Conservation (phyloP, 92 coral and sea anemone genomes). For the Galaxea fascicularis region DNA sequence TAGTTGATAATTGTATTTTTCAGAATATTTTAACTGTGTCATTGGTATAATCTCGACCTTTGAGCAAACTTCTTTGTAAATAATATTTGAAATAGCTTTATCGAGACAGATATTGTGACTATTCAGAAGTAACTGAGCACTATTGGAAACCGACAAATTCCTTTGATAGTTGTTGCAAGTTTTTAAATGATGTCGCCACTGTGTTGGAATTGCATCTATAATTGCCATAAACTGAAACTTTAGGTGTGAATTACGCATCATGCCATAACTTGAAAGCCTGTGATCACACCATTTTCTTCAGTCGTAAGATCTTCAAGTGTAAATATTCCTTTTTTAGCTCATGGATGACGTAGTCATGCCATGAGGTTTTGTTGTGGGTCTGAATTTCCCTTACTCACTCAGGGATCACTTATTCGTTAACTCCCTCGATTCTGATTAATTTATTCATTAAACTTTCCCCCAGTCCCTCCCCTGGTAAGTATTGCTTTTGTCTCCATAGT, state of each 20-base stretch:
- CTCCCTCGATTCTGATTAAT: too few species aligned
- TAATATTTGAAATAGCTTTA: too few species aligned
- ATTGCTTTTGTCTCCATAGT: too few species aligned
- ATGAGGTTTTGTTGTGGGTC: too few species aligned
- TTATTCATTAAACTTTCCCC: too few species aligned
- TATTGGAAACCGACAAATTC: too few species aligned
- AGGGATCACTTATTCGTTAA: too few species aligned
- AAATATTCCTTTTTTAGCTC: conserved; percentile 11
- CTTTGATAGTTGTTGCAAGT: conserved; percentile 9
- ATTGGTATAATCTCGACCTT: conserved; percentile 20
- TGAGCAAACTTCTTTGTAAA: too few species aligned
- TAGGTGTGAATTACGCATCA: conserved; percentile 6
- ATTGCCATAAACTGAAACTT: conserved; percentile 23
- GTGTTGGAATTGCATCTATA: conserved; percentile 13
- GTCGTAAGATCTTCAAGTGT: conserved; percentile 24
- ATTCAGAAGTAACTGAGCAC: conserved; percentile 13
- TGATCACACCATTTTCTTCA: conserved; percentile 1
- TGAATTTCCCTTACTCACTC: too few species aligned
- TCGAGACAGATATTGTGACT: conserved; percentile 3
- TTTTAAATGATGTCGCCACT: conserved; percentile 35
- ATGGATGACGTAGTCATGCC: too few species aligned
- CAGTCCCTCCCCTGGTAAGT: too few species aligned
- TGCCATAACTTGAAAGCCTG: conserved; percentile 28
- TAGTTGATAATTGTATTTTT: conserved; percentile 1
- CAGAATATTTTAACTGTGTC: conserved; percentile 4